Base-by-base conservation (phyloP, 1,140 invertebrate species). In the Bombus consobrinus region DNA sequence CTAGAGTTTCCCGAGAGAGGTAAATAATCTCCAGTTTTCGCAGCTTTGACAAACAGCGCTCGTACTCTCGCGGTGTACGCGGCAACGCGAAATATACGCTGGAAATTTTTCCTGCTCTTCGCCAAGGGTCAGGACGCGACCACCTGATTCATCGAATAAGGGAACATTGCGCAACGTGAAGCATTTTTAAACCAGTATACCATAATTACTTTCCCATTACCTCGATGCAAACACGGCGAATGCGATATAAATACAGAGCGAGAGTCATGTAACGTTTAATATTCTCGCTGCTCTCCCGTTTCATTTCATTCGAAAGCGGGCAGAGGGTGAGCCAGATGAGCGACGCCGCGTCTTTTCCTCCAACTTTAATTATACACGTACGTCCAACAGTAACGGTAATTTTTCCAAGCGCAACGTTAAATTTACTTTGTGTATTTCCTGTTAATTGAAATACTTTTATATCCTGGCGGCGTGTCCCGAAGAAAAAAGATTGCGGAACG, bases 161-260 rank as follows among this genome's bases (percentile, higher is more conserved):
- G 1, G 28, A 39, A 8, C 18, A 15, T 12, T 13, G 6, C 25
- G 64, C 22, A 13, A 41, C 43, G 66, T 10, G 6, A 34, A 12
- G 3, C 13, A 68, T n/a, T 57, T 80, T 71, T 57, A 39, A 80
- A 37, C 25, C 66, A n/a, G 28, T 34, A 28, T 8, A 6, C 43
- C 32, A 47, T 71, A 71, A 80, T 80, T 71, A 71, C 66, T 59
- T 57, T 41, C 57, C 68, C 37, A 81, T 81, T 81, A 81, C 28
- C 53, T 81, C 28, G 59, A 72, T 59, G 79, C 37, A 32, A 72
- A 9, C 6, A 80, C 25, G 39, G 32, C 68, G 32, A 68, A 47
- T 25, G 64, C 43, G 43, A 34, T 39, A 25, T 64, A 78, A 78
- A 64, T 64, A 64, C 8, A 64, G 75, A 28, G 37, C 57, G 25